Evolutionary conservation across 2,888 invertebrate species (phyloP).

Genomic region (Blastobasis adustella): DNA sequence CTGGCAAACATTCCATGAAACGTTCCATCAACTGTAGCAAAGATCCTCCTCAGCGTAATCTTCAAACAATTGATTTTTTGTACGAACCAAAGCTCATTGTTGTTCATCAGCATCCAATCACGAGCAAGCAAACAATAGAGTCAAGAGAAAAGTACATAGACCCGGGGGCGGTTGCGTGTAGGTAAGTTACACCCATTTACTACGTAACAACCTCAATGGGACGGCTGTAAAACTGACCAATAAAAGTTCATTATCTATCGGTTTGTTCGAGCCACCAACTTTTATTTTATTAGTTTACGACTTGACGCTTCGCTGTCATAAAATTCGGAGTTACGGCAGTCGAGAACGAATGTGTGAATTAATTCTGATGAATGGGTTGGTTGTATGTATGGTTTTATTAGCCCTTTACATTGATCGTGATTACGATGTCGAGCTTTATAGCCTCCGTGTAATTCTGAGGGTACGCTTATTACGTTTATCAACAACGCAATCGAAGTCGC

Average conservation of each 20-base stretch:
- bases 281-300: slow-evolving; percentile 70
- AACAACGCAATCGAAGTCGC: too few relatives aligned
- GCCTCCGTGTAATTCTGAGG: background rate
- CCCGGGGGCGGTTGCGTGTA: slow-evolving; percentile 27
- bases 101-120: slow-evolving; percentile 29
- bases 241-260: slow-evolving; percentile 74
- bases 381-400: slow-evolving; percentile 6
- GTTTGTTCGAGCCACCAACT: slow-evolving; percentile 68
- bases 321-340: slow-evolving; percentile 35
- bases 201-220: slow-evolving; percentile 45
- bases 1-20: too few relatives aligned
- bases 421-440: background rate
- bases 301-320: slow-evolving; percentile 37
- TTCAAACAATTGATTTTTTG: too few relatives aligned
- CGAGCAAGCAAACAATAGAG: slow-evolving; percentile 20
- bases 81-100: slow-evolving; percentile 7
- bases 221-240: slow-evolving; percentile 72
- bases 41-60: too few relatives aligned
- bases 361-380: slow-evolving; percentile 7
- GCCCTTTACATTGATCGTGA: slow-evolving; percentile 1
- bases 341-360: slow-evolving; percentile 7
- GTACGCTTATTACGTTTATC: too few relatives aligned
- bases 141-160: slow-evolving; percentile 11
- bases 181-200: slow-evolving; percentile 35
- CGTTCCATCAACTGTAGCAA: too few relatives aligned